Evolutionary conservation across 2,888 invertebrate species (phyloP).

Genomic region (Anarsia innoxiella): DNA sequence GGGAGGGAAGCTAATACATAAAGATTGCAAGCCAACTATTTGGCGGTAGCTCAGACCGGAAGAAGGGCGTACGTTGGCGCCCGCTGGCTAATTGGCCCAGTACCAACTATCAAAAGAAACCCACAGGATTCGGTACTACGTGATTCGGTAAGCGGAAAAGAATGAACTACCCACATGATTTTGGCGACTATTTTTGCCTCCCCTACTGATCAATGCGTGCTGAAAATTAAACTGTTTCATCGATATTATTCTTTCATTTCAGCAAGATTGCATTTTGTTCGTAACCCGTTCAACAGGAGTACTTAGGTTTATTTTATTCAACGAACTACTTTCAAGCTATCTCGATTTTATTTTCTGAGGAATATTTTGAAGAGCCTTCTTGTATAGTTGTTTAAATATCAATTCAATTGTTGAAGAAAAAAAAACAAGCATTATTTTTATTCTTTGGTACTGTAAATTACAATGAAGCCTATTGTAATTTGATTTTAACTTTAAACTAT

Average conservation of each 20-base stretch:
- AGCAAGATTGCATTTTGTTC: no score
- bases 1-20: constrained; percentile 18
- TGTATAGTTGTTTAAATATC: no score
- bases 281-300: no score
- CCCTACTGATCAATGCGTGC: constrained; percentile 10
- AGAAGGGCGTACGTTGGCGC: constrained; percentile 42
- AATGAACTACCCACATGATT: constrained; percentile 32
- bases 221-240: constrained; percentile 4
- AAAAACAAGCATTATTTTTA: no score
- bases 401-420: no score
- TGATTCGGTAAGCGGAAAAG: constrained; percentile 42
- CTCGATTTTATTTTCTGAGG: no score
- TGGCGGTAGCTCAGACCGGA: constrained; percentile 38
- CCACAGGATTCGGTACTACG: constrained; percentile 23
- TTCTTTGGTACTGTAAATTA: no score
- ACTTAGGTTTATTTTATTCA: no score
- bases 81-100: constrained; percentile 56
- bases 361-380: no score
- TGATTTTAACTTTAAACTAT: no score
- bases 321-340: no score
- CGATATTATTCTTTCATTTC: constrained; percentile 12
- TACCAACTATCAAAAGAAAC: constrained; percentile 37
- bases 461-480: no score
- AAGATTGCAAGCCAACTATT: constrained; percentile 35
- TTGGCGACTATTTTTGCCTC: constrained; percentile 20